These are phyloP conservation scores for Megamerina dolium DNA, from an alignment of 2,888 invertebrate species.

Conservation along the genomic window DNA sequence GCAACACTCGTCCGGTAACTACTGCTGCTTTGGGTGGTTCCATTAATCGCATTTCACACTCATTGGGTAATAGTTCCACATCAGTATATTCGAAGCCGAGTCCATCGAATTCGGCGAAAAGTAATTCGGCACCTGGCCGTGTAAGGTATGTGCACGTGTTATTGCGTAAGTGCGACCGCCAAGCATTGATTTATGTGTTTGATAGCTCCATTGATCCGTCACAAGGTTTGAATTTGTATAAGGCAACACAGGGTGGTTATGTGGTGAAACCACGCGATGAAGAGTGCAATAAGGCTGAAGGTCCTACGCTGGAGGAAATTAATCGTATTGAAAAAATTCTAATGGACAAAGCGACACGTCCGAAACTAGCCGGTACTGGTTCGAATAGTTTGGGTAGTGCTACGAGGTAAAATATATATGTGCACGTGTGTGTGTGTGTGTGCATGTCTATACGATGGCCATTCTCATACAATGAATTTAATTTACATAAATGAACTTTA, in stretches of 20 bases:
- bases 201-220: constrained; percentile 48
- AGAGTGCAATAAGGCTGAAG: constrained; percentile 60
- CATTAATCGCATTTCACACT: constrained; percentile 46
- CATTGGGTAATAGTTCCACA: constrained; percentile 48
- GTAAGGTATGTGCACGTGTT: constrained; percentile 36
- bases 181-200: no score
- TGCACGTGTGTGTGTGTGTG: constrained; percentile 1
- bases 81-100: constrained; percentile 49
- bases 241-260: constrained; percentile 56
- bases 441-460: no score
- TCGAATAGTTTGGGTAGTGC: constrained; percentile 52
- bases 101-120: constrained; percentile 50
- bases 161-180: no score
- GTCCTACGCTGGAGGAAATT: constrained; percentile 55
- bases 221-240: constrained; percentile 48
- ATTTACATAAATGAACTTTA: constrained; percentile 8
- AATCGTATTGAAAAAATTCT: constrained; percentile 57
- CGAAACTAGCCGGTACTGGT: constrained; percentile 47
- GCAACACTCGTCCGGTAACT: constrained; percentile 35
- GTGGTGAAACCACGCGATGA: constrained; percentile 62
- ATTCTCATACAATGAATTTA: not conserved
- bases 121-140: constrained; percentile 49
- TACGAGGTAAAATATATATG: constrained; percentile 35
- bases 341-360: constrained; percentile 43
- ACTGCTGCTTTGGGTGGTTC: constrained; percentile 36